Conservation (phyloP, 2,888 invertebrate species). For the Blastobasis lacticolella region DNA sequence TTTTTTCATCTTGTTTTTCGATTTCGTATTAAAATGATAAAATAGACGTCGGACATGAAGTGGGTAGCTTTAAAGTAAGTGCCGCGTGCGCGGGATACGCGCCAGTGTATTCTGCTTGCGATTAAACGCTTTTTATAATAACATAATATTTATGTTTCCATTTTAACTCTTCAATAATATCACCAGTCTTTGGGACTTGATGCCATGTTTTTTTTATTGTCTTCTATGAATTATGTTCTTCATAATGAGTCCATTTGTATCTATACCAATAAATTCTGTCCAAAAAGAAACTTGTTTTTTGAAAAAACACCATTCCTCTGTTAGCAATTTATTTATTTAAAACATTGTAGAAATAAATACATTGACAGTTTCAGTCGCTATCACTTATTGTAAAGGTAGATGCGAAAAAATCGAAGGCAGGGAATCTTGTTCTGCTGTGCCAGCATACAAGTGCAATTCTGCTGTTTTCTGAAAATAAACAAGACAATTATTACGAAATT, state of each 20-base stretch:
- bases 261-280: conserved; percentile 69
- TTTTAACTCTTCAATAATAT: conserved; percentile 45
- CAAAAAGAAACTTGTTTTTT: conserved; percentile 25
- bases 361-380: no score
- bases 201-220: conserved; percentile 17
- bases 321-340: no score
- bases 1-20: conserved; percentile 37
- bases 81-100: conserved; percentile 33
- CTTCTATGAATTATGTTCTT: conserved; percentile 39
- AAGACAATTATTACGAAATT: no score
- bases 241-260: conserved; percentile 58
- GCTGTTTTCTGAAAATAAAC: conserved; percentile 35
- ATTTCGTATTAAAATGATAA: conserved; percentile 25
- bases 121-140: conserved; percentile 54
- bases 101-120: conserved; percentile 46
- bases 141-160: conserved; percentile 71
- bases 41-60: conserved; percentile 38
- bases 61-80: conserved; percentile 45
- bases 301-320: no score
- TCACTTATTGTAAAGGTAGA: no score
- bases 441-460: conserved; percentile 19
- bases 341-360: no score
- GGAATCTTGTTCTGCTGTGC: conserved; percentile 21
- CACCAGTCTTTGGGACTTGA: conserved; percentile 18
- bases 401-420: conserved; percentile 7